These are phyloP conservation scores for Palaemon carinicauda DNA, from an alignment of 1,140 invertebrate genomes.

Conservation along the genomic window DNA sequence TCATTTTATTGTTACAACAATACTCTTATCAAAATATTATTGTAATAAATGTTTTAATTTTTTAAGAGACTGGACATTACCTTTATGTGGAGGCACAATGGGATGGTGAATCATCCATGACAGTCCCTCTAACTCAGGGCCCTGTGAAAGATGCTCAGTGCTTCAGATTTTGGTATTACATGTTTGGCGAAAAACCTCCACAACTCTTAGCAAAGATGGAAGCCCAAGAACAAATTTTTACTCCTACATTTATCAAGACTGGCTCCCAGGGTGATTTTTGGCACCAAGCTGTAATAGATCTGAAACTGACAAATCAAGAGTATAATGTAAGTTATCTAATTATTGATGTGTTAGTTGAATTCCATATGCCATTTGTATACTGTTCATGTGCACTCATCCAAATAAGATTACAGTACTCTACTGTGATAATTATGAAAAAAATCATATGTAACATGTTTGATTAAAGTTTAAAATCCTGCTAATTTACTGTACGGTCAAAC, in stretches of 20 bases:
- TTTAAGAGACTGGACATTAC: conserved; percentile 35
- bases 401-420: no score
- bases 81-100: conserved; percentile 38
- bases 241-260: not conserved
- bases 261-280: conserved; percentile 51
- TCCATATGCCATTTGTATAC: not conserved
- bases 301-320: not conserved
- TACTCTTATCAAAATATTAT: not conserved
- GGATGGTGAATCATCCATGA: not conserved
- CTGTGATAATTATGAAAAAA: no score
- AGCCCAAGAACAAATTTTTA: not conserved
- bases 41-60: not conserved
- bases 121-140: not conserved
- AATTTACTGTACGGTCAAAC: no score
- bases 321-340: conserved; percentile 28
- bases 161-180: conserved; percentile 55
- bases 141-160: conserved; percentile 4
- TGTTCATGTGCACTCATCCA: no score
- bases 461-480: no score
- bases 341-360: not conserved
- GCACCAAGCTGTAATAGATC: conserved; percentile 29
- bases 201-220: conserved; percentile 7
- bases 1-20: not conserved
- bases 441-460: no score
- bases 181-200: conserved; percentile 42